phyloP scores from a whole-genome alignment of 2,888 invertebrate species.

The Caenorhabditis plicata region DNA sequence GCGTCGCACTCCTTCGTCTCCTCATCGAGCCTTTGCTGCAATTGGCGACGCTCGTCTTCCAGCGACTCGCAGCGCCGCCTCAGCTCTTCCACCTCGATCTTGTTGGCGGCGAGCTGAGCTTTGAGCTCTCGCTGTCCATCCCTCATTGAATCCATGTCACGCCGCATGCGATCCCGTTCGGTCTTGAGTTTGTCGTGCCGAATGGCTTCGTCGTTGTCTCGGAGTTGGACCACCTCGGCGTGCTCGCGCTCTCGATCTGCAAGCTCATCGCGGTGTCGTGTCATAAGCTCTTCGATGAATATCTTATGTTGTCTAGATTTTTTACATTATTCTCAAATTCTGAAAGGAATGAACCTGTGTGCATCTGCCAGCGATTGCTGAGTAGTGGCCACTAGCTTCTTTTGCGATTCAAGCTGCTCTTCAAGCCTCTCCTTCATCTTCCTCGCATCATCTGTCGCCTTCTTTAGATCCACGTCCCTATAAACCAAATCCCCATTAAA shows the following conservation, averaged over 20 bases:
- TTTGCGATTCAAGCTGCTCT: constrained; percentile 20
- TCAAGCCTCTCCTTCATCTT: constrained; percentile 34
- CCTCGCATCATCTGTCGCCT: too few relatives aligned
- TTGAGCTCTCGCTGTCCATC: constrained; percentile 21
- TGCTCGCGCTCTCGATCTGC: constrained; percentile 26
- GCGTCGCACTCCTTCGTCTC: constrained; percentile 25
- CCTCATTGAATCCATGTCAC: constrained; percentile 29
- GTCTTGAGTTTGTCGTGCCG: constrained; percentile 12
- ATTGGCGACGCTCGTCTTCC: constrained; percentile 25
- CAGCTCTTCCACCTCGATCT: constrained; percentile 33
- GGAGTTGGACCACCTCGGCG: constrained; percentile 4
- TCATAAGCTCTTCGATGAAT: constrained; percentile 47
- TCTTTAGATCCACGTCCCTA: too few relatives aligned
- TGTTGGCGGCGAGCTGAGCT: constrained; percentile 26
- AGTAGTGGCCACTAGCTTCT: constrained; percentile 15
- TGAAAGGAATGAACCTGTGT: constrained; percentile 18
- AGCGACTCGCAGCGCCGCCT: constrained; percentile 9
- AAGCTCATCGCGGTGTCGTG: constrained; percentile 41
- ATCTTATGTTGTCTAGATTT: constrained; percentile 36
- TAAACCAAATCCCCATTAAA: too few relatives aligned
- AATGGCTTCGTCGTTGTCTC: constrained; percentile 11
- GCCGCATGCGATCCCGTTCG: constrained; percentile 22
- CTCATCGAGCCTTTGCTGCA: constrained; percentile 19
- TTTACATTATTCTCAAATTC: too few relatives aligned
- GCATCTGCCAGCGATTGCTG: constrained; percentile 34